A percentile compares a stretch with the other conserved stretches of the same genome.
Conservation (phyloP, 2,113 vertebrate species). For the Hippoglossus stenolepis region DNA sequence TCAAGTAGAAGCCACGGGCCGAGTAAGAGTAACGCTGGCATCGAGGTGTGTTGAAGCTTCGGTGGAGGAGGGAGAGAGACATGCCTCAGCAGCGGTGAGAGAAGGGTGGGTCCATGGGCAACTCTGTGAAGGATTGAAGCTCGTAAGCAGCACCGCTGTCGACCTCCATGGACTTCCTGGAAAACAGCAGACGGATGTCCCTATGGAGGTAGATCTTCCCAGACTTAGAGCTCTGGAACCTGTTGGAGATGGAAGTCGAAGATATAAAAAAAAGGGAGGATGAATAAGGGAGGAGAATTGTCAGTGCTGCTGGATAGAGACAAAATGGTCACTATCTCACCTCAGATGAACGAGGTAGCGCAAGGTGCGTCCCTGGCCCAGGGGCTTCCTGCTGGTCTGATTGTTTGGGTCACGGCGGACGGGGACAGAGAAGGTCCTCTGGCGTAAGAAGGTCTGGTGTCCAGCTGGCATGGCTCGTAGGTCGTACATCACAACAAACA, state of each 20-base stretch:
- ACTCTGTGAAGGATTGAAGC: slow-evolving; percentile 98
- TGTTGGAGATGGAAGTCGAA: slow-evolving; percentile 58
- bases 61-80: slow-evolving; percentile 10
- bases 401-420: slow-evolving; percentile 90
- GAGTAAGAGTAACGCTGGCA: slow-evolving; percentile 58
- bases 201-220: slow-evolving; percentile 99
- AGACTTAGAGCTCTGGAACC: slow-evolving; percentile 99
- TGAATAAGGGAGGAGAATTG: neutral
- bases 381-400: slow-evolving; percentile 87
- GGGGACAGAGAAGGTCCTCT: slow-evolving; percentile 98
- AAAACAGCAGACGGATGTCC: slow-evolving; percentile 98
- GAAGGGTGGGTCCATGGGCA: slow-evolving; percentile 94
- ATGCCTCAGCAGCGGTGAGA: slow-evolving; percentile 91
- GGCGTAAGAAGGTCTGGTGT: slow-evolving; percentile 99
- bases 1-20: slow-evolving; percentile 20
- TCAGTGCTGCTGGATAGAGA: neutral
- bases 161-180: slow-evolving; percentile 99
- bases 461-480: slow-evolving; percentile 96
- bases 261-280: neutral
- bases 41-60: slow-evolving; percentile 46
- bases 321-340: slow-evolving; percentile 70
- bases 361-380: slow-evolving; percentile 90
- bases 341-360: slow-evolving; percentile 99
- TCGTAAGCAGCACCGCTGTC: slow-evolving; percentile 99
- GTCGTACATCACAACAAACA: slow-evolving; percentile 99